Base-by-base conservation (phyloP, 1,140 invertebrate species). In the Monomorium pharaonis region DNA sequence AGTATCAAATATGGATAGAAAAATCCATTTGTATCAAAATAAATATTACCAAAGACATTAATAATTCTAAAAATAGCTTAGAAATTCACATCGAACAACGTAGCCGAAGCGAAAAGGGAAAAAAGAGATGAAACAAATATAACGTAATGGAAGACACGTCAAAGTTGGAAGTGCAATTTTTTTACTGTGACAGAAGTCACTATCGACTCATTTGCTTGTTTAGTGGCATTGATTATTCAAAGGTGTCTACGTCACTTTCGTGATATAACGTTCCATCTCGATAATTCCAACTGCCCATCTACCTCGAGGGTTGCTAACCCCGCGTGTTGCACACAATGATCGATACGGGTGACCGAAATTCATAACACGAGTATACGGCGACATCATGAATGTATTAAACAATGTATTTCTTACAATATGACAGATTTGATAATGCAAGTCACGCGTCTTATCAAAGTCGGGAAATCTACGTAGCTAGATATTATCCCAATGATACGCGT, bases 181-280 rank as follows among this genome's bases (percentile, higher is more conserved):
- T 63, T 88, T 24, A 37, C 75, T 76, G 86, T 58, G 51, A 88
- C 47, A 56, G 80, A 62, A 75, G 24, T 47, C 49, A 67, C 56
- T 70, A 27, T 27, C 54, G 70, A 56, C 60, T 42, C 83, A 56
- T 70, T 77, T 60, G 56, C 76, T 83, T 81, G 77, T 90, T 90
- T 78, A 54, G 42, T 76, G 37, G 30, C 62, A 90, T 90, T 85
- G 89, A 90, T 90, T 90, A 90, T 88, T 90, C 86, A 84, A 76
- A 33, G 63, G 16, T 76, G 49, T 42, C n/a, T 60, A 65, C 78
- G 86, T 84, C 75, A 80, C 77, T 90, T 90, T 90, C 84, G 86
- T 88, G 72, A 70, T 85, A 70, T 85, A 87, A 89, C 69, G 49
- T 91, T 85, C 63, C 85, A 87, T 91, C 84, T 84, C 85, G 87